A percentile compares a stretch with the other conserved stretches of the same genome.
Evolutionary conservation across 2,113 vertebrate genomes (phyloP).

Genomic region (Platysternon megacephalum): DNA sequence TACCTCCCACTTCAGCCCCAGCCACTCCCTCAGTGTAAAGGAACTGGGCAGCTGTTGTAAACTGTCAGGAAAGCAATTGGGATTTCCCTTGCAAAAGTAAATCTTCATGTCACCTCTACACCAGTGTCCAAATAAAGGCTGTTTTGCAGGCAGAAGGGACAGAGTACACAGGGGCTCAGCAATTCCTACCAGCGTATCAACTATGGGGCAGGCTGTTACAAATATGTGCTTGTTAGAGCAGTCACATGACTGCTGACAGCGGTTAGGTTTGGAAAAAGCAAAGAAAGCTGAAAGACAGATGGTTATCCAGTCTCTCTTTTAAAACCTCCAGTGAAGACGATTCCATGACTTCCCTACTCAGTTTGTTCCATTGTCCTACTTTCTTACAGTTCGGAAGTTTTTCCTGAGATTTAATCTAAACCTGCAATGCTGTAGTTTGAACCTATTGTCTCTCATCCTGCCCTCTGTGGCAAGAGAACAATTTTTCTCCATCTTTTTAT

Average conservation of each 20-base stretch:
- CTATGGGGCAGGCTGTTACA: neutral
- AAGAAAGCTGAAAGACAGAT: neutral
- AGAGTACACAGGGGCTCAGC: neutral
- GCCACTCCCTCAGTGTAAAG: neutral
- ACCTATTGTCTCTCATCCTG: neutral
- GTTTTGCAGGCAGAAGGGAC: slow-evolving; percentile 11
- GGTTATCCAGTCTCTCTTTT: neutral
- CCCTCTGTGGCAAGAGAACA: neutral
- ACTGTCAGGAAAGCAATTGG: neutral
- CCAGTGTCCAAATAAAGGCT: neutral
- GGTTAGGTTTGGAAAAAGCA: neutral
- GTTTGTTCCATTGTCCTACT: neutral
- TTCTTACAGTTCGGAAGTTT: neutral
- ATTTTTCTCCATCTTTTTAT: neutral
- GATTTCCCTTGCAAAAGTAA: neutral
- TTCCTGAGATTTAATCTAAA: neutral
- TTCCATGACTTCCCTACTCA: neutral
- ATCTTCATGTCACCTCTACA: neutral
- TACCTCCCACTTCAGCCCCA: neutral
- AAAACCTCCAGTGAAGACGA: neutral
- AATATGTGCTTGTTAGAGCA: neutral
- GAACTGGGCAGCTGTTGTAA: neutral
- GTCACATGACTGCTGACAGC: neutral
- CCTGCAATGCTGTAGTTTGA: neutral
- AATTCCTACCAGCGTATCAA: neutral